Percentiles rank a stretch among this genome's conserved stretches.
Evolutionary conservation across 53 echinoderm and acorn worm genomes (phyloP).

Genomic region (Stichopus horrens): DNA sequence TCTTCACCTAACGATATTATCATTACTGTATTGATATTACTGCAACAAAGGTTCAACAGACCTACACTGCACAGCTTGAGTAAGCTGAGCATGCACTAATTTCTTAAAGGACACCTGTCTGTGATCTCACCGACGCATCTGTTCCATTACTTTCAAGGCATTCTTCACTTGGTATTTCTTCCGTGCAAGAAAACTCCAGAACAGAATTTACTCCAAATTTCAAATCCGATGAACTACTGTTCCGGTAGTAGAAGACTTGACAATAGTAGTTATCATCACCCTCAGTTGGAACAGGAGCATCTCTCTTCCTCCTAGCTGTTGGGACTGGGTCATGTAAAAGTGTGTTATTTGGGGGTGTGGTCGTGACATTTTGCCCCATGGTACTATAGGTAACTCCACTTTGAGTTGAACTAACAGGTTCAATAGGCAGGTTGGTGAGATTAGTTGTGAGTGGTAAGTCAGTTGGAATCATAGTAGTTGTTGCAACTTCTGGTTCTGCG

Average conservation of each 20-base stretch:
- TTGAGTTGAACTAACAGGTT: neutral
- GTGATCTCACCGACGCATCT: neutral
- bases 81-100: too few relatives aligned
- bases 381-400: too few relatives aligned
- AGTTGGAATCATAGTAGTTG: neutral
- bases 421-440: neutral
- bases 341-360: neutral
- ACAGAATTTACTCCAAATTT: neutral
- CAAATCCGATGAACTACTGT: neutral
- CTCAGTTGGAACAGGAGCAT: neutral
- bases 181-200: slow-evolving; percentile 18
- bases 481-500: neutral
- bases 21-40: too few relatives aligned
- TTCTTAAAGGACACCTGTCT: too few relatives aligned
- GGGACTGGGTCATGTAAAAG: too few relatives aligned
- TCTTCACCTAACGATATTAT: too few relatives aligned
- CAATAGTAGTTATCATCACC: neutral
- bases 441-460: neutral
- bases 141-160: neutral
- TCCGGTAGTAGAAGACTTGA: slow-evolving; percentile 1
- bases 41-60: too few relatives aligned
- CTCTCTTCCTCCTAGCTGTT: neutral
- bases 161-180: neutral
- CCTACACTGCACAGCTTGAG: too few relatives aligned
- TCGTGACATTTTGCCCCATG: neutral